Base-by-base conservation (phyloP, 1,140 invertebrate species). In the Leptonema lineaticorne region DNA sequence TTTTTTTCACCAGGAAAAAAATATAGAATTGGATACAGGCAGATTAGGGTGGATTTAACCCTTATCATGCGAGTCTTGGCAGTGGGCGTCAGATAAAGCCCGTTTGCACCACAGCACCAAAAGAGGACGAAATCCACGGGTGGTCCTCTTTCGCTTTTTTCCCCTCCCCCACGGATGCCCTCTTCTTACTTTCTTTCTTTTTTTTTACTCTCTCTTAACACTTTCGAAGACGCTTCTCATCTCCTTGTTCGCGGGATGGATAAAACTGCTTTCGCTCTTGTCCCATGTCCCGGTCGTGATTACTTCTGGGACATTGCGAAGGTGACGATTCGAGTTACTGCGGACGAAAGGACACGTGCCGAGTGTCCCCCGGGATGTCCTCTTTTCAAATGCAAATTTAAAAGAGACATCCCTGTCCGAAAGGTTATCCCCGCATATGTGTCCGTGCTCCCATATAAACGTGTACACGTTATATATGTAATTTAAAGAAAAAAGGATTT, bases 271-370 rank as follows among this genome's bases (percentile, higher is more conserved):
- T n/a, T n/a, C n/a, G n/a, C n/a, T n/a, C n/a, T n/a, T n/a, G n/a
- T n/a, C n/a, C n/a, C n/a, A n/a, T n/a, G n/a, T 18, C 45, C 26
- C 56, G 28, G 29, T 27, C 65, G 60, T 63, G 67, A 69, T 69
- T 69, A 58, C 67, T 69, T 69, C 22, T 8, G 67, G 67, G 67
- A 69, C 37, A 18, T n/a, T 9, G 28, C 14, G 57, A 29, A 22
- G 59, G 59, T 58, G 56, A 26, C 29, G 30, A 62, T 33, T 62
- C 29, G 30, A 58, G 29, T 58, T 58, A 58, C 29, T 27, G 26
- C 56, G 56, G 37, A 41, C 37, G 37, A 41, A 41, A 28, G 56
- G 56, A 58, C 24, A 58, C 27, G 56, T 16, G 56, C 20, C 56
- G 48, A 26, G 22, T 18, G 48, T 20, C 48, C 48, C 18, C n/a